phyloP scores from a whole-genome alignment of 2,113 vertebrate genomes.

The Psammodynastes pulverulentus region DNA sequence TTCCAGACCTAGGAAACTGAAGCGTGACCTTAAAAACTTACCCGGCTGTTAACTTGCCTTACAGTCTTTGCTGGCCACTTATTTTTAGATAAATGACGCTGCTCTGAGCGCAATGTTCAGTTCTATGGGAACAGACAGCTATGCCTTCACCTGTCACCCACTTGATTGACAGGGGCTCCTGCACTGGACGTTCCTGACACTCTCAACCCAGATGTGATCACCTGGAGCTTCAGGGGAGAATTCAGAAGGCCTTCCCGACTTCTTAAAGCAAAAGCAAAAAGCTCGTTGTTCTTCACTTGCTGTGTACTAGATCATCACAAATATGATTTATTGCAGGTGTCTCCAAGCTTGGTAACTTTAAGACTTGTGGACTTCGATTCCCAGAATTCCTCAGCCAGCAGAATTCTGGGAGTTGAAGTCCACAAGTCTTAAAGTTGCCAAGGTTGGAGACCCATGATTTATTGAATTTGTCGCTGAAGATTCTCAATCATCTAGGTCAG shows the following conservation, averaged over 20 bases:
- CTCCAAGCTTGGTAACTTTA: too few relatives aligned
- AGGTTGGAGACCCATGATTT: too few relatives aligned
- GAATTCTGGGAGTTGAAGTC: too few relatives aligned
- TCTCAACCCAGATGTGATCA: slow-evolving; percentile 41
- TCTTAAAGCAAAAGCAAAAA: background rate
- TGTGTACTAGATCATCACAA: background rate
- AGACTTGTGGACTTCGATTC: too few relatives aligned
- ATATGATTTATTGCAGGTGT: too few relatives aligned
- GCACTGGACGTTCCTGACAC: background rate
- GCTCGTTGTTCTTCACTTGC: background rate
- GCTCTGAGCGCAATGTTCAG: slow-evolving; percentile 45
- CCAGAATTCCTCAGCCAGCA: too few relatives aligned
- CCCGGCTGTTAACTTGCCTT: slow-evolving; percentile 9
- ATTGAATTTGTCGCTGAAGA: background rate
- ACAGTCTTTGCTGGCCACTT: background rate
- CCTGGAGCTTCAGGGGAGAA: slow-evolving; percentile 34
- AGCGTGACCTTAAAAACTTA: slow-evolving; percentile 41
- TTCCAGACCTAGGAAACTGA: slow-evolving; percentile 24
- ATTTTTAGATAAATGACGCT: slow-evolving; percentile 62
- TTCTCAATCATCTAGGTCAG: background rate
- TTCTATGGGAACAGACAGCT: slow-evolving; percentile 45
- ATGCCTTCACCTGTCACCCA: slow-evolving; percentile 54
- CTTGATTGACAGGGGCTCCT: slow-evolving; percentile 51
- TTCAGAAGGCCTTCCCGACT: background rate
- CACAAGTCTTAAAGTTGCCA: too few relatives aligned